These are phyloP conservation scores for Neocrepidodera transversa DNA, from an alignment of 2,888 invertebrate genomes.

Conservation along the genomic window DNA sequence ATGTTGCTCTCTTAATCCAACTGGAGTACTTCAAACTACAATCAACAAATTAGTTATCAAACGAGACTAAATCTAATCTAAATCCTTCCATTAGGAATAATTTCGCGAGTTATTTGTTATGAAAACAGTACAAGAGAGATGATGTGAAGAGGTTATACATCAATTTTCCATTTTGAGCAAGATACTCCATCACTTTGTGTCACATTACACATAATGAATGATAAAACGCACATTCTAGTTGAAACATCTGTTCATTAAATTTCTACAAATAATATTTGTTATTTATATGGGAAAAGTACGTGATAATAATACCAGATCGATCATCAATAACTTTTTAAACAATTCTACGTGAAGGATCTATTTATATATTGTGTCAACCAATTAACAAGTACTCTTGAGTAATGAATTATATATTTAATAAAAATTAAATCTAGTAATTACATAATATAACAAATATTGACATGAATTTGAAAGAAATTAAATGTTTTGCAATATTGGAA, in stretches of 20 bases:
- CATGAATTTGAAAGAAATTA: no score
- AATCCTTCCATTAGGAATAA: constrained; percentile 37
- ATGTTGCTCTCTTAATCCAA: no score
- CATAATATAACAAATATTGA: no score
- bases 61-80: constrained; percentile 27
- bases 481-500: no score
- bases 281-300: constrained; percentile 25
- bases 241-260: constrained; percentile 51
- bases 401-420: no score
- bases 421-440: no score
- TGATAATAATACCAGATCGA: background rate
- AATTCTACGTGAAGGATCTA: no score
- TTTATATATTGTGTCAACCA: no score
- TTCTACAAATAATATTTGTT: constrained; percentile 47
- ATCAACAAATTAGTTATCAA: constrained; percentile 34
- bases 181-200: constrained; percentile 50
- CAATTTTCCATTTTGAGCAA: constrained; percentile 49
- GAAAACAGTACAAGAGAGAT: constrained; percentile 39
- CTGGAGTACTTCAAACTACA: constrained; percentile 10
- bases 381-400: no score
- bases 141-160: constrained; percentile 48
- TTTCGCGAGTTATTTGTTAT: constrained; percentile 38
- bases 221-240: constrained; percentile 49
- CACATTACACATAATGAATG: constrained; percentile 50
- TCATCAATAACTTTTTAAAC: no score